Evolutionary conservation across 1,140 invertebrate species (phyloP).

Genomic region (Cotesia chilonis): DNA sequence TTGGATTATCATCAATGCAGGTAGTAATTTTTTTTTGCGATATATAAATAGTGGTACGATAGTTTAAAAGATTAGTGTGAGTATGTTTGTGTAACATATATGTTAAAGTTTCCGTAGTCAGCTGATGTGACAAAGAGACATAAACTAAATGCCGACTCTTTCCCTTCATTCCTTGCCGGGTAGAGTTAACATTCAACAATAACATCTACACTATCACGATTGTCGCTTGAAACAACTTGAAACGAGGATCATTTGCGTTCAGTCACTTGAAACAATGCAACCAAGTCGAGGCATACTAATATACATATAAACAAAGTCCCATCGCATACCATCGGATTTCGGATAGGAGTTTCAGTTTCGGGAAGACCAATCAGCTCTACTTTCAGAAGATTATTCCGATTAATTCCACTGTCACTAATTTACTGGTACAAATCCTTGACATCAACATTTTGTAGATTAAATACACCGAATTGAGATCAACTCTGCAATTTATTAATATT

Average conservation of each 20-base stretch:
- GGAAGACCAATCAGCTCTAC: not conserved
- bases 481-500: not conserved
- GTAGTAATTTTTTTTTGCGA: too few species aligned
- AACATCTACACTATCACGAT: not conserved
- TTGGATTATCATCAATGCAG: too few species aligned
- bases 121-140: not conserved
- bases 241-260: conserved; percentile 23
- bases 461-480: not conserved
- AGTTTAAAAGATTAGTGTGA: too few species aligned
- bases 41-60: too few species aligned
- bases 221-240: conserved; percentile 2
- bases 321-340: conserved; percentile 5
- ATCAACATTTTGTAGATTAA: not conserved
- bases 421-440: conserved; percentile 2
- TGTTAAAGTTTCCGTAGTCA: conserved; percentile 6
- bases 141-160: too few species aligned
- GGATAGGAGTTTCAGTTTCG: conserved; percentile 17
- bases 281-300: not conserved
- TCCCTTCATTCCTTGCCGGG: too few species aligned
- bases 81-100: too few species aligned
- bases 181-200: too few species aligned
- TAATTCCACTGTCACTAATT: conserved; percentile 20
- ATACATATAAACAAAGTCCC: not conserved
- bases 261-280: conserved; percentile 29
- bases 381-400: not conserved